phyloP scores from a whole-genome alignment of 1,140 invertebrate species.

The Lepidurus packardi region DNA sequence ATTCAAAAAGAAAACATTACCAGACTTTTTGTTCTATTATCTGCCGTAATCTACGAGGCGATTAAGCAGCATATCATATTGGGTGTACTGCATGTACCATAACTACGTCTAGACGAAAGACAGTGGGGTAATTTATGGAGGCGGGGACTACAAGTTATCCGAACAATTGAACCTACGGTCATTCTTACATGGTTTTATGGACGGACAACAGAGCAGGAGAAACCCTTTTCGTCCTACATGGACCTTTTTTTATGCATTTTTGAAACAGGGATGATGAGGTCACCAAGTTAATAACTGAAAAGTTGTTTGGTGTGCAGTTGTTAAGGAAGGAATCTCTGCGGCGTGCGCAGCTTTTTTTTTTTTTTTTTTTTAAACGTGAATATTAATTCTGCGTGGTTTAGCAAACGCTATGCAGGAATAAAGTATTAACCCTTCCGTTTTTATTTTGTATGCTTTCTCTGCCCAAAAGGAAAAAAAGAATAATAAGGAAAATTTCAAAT shows the following conservation, averaged over 20 bases:
- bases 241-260: not conserved
- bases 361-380: no score
- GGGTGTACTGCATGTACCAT: not conserved
- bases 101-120: slow-evolving; percentile 6
- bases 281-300: not conserved
- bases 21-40: slow-evolving; percentile 17
- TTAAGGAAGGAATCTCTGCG: not conserved
- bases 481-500: no score
- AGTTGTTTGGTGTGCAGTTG: not conserved
- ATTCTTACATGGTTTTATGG: slow-evolving; percentile 22
- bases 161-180: slow-evolving; percentile 21
- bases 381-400: not conserved
- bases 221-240: not conserved
- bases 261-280: not conserved
- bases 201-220: not conserved
- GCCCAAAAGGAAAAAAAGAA: no score
- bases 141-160: slow-evolving; percentile 12
- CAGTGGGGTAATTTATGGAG: slow-evolving; percentile 13
- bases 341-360: not conserved
- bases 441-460: no score
- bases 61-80: slow-evolving; percentile 19
- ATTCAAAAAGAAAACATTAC: not conserved
- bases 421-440: no score
- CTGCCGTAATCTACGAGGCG: slow-evolving; percentile 3
- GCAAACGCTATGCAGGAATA: no score